Base-by-base conservation (phyloP, 2,797 vertebrate genomes). In the Amblyraja radiata region DNA sequence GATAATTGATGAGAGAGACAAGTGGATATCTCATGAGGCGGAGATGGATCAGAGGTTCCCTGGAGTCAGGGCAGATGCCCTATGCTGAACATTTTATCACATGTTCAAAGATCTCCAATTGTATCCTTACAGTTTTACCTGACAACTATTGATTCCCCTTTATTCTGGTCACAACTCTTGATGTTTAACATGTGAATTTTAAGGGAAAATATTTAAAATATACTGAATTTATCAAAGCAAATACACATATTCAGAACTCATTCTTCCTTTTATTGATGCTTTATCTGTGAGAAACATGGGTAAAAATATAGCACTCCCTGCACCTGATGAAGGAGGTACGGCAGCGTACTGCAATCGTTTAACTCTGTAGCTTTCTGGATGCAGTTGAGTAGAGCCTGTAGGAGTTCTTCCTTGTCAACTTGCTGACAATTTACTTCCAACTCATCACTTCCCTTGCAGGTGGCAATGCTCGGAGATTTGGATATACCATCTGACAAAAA, bases 241-340 rank as follows among this genome's bases (percentile, higher is more conserved):
- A 61, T 84, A 63, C 5, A 5, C 3, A 46, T 46, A 86, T 39
- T 90, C 36, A 90, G 73, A 73, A 90, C 8, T 2, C 28, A 39
- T 21, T 90, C n/a, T 63, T 80, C 4, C 39, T 81, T 80, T 81
- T 80, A 80, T 25, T 14, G 16, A 18, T 36, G 54, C n/a, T 65
- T 7, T 8, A 65, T 21, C 14, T 63, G 61, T 8, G 25, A 1
- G 32, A 39, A 21, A 46, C 9, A 25, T 14, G 36, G 13, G 63
- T 21, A 39, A 71, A 25, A 21, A 39, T 25, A 8, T 76, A 18
- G 25, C 46, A 92, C 6, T 2, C 0, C 3, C 81, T 76, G 16
- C 96, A 99, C 98, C 98, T 99, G 97, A 95, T 99, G 98, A 93
- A 99, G 97, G 94, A 97, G 97, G 77, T 97, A 96, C n/a, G 98